Evolutionary conservation across 2,113 vertebrate genomes (phyloP), one percentile per base, ranked within the genome.

Genomic region (Raphicerus campestris): DNA sequence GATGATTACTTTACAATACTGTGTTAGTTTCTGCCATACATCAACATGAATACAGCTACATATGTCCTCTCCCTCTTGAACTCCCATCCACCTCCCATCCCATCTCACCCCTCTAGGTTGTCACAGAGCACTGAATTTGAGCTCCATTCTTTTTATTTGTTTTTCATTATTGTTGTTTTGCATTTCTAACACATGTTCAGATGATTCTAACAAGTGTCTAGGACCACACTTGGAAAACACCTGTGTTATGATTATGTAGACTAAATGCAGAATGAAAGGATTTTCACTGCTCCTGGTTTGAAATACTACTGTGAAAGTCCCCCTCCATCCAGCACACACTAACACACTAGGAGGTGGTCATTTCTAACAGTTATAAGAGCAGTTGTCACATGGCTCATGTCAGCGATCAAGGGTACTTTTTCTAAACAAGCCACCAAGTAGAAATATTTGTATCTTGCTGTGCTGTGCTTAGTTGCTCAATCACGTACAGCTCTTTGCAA

Each of bases 351-450:
- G 15, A 82, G 35, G 11, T n/a, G 55, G 42, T 83, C 87, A 30
- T 96, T 94, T 87, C 60, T 85, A 45, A 82, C 32, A 92, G 15
- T 7, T 89, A 2, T 10, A 56, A 86, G 30, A 16, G 24, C 13
- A 5, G 15, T 91, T 56, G 4, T 51, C 60, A 32, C 8, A 58
- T 42, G 66, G 56, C 14, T 78, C 32, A 63, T n/a, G 10, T 83
- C 14, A 73, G 51, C 3, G 22, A 6, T 81, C 61, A 60, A 39
- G 42, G 28, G 53, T 82, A 35, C 20, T 39, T 58, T 94, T 87
- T 92, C 42, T 90, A 32, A 88, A 89, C 9, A 81, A 85, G 55
- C 39, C 47, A 75, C 39, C n/a, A 75, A 73, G 66, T 85, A 91
- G 80, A 92, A 58, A 56, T 75, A 58, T 92, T 80, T 91, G 39